phyloP scores from a whole-genome alignment of 2,797 vertebrate genomes.

The Dipus sagitta region DNA sequence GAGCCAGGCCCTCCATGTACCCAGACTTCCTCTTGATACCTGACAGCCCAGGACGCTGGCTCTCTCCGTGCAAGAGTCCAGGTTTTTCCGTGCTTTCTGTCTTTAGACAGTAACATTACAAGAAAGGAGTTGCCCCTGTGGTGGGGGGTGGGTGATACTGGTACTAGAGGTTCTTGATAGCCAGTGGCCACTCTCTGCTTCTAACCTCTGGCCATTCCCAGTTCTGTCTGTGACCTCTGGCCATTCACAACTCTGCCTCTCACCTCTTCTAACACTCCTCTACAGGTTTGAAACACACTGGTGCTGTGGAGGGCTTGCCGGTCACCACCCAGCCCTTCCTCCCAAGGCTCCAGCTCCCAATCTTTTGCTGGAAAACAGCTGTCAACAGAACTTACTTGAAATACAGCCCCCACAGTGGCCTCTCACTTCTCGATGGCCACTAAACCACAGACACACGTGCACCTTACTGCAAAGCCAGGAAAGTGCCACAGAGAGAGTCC shows the following conservation, averaged over 20 bases:
- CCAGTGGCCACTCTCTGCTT: not conserved
- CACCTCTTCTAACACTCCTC: not conserved
- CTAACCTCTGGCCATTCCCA: not conserved
- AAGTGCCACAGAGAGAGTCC: no score
- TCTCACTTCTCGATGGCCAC: not conserved
- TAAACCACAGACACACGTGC: not conserved
- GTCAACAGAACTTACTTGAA: not conserved
- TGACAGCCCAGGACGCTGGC: not conserved
- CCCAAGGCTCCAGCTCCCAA: no score
- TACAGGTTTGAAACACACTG: not conserved
- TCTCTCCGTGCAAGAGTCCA: not conserved
- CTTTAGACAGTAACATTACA: not conserved
- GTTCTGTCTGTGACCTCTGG: no score
- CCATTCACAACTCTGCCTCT: not conserved
- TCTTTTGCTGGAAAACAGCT: not conserved
- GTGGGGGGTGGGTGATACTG: not conserved
- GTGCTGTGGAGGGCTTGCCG: not conserved
- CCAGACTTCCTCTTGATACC: not conserved
- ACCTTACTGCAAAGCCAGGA: not conserved
- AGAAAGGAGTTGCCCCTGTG: not conserved
- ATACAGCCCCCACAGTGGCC: not conserved
- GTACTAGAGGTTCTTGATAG: not conserved
- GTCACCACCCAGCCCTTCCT: no score
- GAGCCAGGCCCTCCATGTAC: not conserved
- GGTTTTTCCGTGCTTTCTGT: not conserved